phyloP scores from a whole-genome alignment of 2,797 vertebrate genomes.

The Gadopsis bispinosus region DNA sequence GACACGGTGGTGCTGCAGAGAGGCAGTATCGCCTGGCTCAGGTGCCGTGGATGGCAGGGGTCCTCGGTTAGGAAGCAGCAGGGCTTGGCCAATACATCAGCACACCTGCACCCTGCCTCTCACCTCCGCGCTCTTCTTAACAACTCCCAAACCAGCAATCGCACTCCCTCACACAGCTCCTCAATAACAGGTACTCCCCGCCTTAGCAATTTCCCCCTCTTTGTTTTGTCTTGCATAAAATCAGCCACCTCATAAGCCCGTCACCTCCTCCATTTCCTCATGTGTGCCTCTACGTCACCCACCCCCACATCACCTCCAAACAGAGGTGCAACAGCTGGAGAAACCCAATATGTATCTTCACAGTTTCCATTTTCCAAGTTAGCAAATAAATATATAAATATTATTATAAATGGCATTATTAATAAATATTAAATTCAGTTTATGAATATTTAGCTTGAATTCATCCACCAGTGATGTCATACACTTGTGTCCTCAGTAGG shows the following conservation, averaged over 20 bases:
- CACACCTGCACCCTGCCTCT: conserved; percentile 60
- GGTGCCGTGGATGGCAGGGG: conserved; percentile 45
- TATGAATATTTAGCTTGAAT: conserved; percentile 33
- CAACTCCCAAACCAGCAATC: conserved; percentile 52
- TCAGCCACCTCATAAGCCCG: conserved; percentile 12
- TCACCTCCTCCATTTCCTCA: conserved; percentile 11
- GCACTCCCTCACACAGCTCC: conserved; percentile 33
- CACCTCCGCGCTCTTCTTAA: conserved; percentile 31
- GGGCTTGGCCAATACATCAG: conserved; percentile 44
- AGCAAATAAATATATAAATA: conserved; percentile 14
- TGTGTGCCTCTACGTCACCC: background rate
- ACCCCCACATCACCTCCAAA: background rate
- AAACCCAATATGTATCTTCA: background rate
- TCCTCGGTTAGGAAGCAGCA: conserved; percentile 44
- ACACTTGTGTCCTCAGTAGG: conserved; percentile 6
- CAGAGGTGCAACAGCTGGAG: too few species aligned
- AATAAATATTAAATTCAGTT: conserved; percentile 14
- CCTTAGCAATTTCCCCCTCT: background rate
- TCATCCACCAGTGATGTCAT: conserved; percentile 16
- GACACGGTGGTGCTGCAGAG: background rate
- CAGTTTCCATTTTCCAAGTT: background rate
- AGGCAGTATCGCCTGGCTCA: conserved; percentile 45
- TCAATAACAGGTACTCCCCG: conserved; percentile 35
- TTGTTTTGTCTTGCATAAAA: conserved; percentile 11
- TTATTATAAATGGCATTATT: background rate